A percentile compares a stretch with the other conserved stretches of the same genome.
phyloP scores from a whole-genome alignment of 2,113 vertebrate species.

The Danionella cerebrum region DNA sequence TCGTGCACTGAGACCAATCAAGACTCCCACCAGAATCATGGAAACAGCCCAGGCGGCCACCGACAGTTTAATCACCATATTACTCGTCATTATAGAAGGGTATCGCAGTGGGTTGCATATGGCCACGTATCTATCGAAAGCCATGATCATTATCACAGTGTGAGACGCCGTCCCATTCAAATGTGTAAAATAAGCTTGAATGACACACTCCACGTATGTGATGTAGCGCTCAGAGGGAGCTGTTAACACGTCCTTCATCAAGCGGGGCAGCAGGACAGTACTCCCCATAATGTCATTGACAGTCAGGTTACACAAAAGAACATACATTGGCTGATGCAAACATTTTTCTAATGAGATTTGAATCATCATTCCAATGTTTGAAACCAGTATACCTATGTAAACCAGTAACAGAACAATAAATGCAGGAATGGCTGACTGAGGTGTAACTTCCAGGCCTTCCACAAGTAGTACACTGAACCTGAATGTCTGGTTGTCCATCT shows the following conservation, averaged over 20 bases:
- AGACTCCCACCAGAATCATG: constrained; percentile 30
- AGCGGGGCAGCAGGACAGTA: constrained; percentile 32
- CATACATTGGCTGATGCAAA: constrained; percentile 38
- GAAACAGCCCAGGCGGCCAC: constrained; percentile 45
- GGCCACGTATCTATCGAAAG: constrained; percentile 54
- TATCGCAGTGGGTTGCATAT: constrained; percentile 56
- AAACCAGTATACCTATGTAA: constrained; percentile 37
- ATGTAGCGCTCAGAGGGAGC: background rate
- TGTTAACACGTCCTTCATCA: constrained; percentile 35
- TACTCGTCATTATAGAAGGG: constrained; percentile 45
- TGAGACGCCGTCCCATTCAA: constrained; percentile 4
- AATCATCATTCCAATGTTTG: constrained; percentile 28
- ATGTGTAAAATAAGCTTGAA: constrained; percentile 51
- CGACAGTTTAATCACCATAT: constrained; percentile 43
- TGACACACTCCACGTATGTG: constrained; percentile 33
- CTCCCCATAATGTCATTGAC: constrained; percentile 46
- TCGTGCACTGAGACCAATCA: constrained; percentile 48
- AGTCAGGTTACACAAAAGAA: constrained; percentile 51
- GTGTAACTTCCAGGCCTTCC: constrained; percentile 45
- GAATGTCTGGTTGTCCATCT: constrained; percentile 22
- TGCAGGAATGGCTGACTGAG: constrained; percentile 13
- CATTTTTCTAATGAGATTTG: constrained; percentile 20
- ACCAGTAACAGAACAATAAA: constrained; percentile 40
- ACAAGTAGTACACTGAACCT: constrained; percentile 32
- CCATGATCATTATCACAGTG: constrained; percentile 55